Base-by-base conservation (phyloP, 1,140 invertebrate species). In the Macrosteles quadrilineatus region DNA sequence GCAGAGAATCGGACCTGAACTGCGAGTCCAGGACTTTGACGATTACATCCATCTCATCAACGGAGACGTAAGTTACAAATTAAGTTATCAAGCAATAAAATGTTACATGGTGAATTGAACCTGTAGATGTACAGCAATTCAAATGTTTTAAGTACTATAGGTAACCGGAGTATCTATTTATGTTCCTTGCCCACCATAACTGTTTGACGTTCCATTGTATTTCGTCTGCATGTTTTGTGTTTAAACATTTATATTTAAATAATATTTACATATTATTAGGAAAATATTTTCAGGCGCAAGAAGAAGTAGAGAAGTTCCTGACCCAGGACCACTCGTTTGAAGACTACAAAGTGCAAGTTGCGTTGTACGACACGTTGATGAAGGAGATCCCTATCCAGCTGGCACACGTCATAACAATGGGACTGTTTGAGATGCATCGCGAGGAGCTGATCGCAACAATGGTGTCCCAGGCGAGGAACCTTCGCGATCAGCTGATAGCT, bases 371-470 rank as follows among this genome's bases (percentile, higher is more conserved):
- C 67, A 78, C 84, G 32, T 80, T 93, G 27, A 83, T 86, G 11
- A 82, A 85, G 68, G 83, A 86, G 68, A 88, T 93, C 68, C 86
- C 87, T 9, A 81, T 85, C 1, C 84, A 87, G 63, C 83, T 90
- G 21, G 85, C 88, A 76, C 85, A 87, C 43, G 87, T 88, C 0
- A 85, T 91, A 30, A 86, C 88, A 21, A 87, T 93, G 69, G 93
- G 93, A 25, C 89, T 96, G 78, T 98, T 94, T 79, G 90, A 94
- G 75, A 87, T 98, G 73, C 88, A 94, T 77, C 86, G 94, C 69
- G 86, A 86, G 47, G 89, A 92, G 68, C 81, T 97, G n/a, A 91
- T 97, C 27, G 82, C 85, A 14, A 83, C 88, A 2, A 81, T 98
- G 55, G 85, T 89, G 0, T 81, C 84, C 25, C 80, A 88, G 43